phyloP scores from a whole-genome alignment of 1,140 invertebrate species.

The Galleria mellonella region DNA sequence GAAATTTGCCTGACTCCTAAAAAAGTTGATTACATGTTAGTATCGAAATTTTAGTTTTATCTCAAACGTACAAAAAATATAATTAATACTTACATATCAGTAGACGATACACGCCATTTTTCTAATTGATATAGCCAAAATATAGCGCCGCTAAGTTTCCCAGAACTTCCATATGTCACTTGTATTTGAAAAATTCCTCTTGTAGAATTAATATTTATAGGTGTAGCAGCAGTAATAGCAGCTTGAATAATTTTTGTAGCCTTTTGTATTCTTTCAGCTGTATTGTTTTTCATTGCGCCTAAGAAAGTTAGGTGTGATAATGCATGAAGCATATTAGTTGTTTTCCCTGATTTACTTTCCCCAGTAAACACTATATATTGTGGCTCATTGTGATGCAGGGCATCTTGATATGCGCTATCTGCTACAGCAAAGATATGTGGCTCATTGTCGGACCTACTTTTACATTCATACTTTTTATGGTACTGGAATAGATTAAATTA shows the following conservation, averaged over 20 bases:
- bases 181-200: slow-evolving; percentile 89
- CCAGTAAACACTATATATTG: slow-evolving; percentile 90
- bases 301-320: slow-evolving; percentile 85
- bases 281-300: slow-evolving; percentile 76
- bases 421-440: slow-evolving; percentile 93
- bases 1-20: slow-evolving; percentile 89
- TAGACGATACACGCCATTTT: slow-evolving; percentile 89
- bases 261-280: slow-evolving; percentile 81
- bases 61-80: too few species aligned
- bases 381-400: slow-evolving; percentile 86
- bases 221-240: slow-evolving; percentile 89
- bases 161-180: slow-evolving; percentile 88
- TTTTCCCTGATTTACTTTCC: slow-evolving; percentile 90
- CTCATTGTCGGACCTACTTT: slow-evolving; percentile 90
- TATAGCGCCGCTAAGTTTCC: slow-evolving; percentile 89
- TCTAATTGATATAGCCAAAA: slow-evolving; percentile 92
- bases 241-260: slow-evolving; percentile 86
- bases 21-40: slow-evolving; percentile 18
- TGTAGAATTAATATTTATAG: slow-evolving; percentile 90
- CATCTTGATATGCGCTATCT: slow-evolving; percentile 90
- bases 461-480: slow-evolving; percentile 87
- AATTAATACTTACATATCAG: slow-evolving; percentile 78
- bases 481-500: slow-evolving; percentile 76
- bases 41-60: too few species aligned
- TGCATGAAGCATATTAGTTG: slow-evolving; percentile 82